Base-by-base conservation (phyloP, 2,888 invertebrate genomes). In the Euplagia quadripunctaria region DNA sequence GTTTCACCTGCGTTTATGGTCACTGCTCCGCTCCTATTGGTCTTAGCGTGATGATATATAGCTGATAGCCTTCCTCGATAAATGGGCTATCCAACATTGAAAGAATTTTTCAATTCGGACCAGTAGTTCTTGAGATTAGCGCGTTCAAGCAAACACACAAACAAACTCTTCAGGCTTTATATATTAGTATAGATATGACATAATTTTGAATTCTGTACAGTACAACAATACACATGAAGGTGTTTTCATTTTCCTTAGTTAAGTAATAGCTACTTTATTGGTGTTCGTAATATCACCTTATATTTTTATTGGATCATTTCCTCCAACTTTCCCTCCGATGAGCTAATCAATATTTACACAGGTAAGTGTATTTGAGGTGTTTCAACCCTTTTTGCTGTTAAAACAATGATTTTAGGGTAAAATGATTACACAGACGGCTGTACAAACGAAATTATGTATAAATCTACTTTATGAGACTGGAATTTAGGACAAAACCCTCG, bases 211-310 rank as follows among this genome's bases (percentile, higher is more conserved):
- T n/a, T n/a, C n/a, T n/a, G n/a, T n/a, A n/a, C 46, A 64, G 64
- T 64, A 51, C n/a, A 66, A 41, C 61, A 71, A 55, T 72, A 73
- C 68, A 46, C 68, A 67, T 61, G 67, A 68, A 74, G 71, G 20
- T 68, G 68, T 61, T 68, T 65, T 20, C 65, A 64, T 41, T 74
- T 64, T 46, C 51, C 51, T 11, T 52, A 69, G 12, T 65, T 64
- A 46, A 64, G 52, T n/a, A 20, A 61, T 69, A 52, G 63, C 65
- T 69, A 72, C 79, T 82, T 82, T 79, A 82, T 81, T 77, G 64
- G 71, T 49, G 6, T 73, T 64, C 79, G 77, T 77, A 81, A 82
- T 78, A 81, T 81, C 81, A 74, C 74, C 74, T 72, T 79, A 76
- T 76, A 76, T 73, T 72, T 66, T 73, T 75, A 73, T 75, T 70